These are phyloP conservation scores for Echiichthys vipera DNA, from an alignment of 2,797 vertebrate species.

Conservation along the genomic window DNA sequence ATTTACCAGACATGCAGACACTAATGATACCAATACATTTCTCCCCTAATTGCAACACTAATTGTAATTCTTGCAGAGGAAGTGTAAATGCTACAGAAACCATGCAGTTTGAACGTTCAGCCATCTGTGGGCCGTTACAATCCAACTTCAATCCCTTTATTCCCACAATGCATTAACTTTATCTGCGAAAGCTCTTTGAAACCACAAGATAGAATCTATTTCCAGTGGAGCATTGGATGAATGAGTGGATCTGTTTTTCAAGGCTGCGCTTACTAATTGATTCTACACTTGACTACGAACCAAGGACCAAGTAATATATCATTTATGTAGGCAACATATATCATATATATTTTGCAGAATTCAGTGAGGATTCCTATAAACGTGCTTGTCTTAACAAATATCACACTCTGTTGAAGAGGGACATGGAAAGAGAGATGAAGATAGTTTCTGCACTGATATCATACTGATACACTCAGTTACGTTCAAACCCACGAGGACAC, in stretches of 20 bases:
- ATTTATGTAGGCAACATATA: slow-evolving; percentile 23
- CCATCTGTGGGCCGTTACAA: slow-evolving; percentile 48
- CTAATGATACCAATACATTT: background rate
- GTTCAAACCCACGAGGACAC: slow-evolving; percentile 2
- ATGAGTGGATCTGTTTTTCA: slow-evolving; percentile 51
- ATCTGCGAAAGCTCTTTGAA: slow-evolving; percentile 60
- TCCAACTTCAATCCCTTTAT: slow-evolving; percentile 48
- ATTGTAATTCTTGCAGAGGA: slow-evolving; percentile 47
- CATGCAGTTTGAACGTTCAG: slow-evolving; percentile 33
- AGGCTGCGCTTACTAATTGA: slow-evolving; percentile 59
- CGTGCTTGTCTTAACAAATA: background rate
- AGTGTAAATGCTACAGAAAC: slow-evolving; percentile 19
- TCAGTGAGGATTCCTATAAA: slow-evolving; percentile 7
- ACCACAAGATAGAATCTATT: slow-evolving; percentile 62
- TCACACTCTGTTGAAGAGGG: background rate
- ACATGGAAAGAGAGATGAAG: background rate
- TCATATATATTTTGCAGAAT: slow-evolving; percentile 5
- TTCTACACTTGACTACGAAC: slow-evolving; percentile 47
- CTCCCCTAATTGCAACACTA: slow-evolving; percentile 41
- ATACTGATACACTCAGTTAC: background rate
- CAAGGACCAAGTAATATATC: slow-evolving; percentile 31
- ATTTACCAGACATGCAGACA: background rate
- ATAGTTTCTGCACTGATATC: slow-evolving; percentile 10
- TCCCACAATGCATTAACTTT: slow-evolving; percentile 56
- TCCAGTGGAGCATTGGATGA: slow-evolving; percentile 52